Evolutionary conservation across 2,797 vertebrate species (phyloP).

Genomic region (Otolemur crassicaudatus): DNA sequence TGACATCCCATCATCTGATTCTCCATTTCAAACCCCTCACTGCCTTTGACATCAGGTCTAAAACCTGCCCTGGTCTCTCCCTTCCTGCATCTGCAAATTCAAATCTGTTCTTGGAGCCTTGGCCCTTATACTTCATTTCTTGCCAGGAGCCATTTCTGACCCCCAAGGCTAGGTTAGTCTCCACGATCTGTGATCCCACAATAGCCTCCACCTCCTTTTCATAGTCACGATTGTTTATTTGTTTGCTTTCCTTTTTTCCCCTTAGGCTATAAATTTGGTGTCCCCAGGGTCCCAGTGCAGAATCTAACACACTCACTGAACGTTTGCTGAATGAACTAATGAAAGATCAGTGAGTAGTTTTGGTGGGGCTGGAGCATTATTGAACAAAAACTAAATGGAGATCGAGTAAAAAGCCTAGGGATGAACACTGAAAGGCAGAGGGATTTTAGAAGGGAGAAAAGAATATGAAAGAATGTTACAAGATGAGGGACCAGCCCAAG

Average conservation of each 20-base stretch:
- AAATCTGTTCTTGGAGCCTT: background rate
- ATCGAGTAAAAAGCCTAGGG: background rate
- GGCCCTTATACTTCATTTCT: background rate
- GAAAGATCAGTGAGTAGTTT: background rate
- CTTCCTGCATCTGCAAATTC: background rate
- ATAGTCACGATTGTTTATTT: background rate
- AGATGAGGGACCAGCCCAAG: background rate
- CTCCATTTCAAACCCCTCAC: background rate
- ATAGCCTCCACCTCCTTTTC: background rate
- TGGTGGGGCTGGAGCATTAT: background rate
- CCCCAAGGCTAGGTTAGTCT: background rate
- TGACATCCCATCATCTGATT: background rate
- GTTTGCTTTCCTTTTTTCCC: background rate
- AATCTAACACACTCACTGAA: background rate
- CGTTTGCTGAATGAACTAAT: background rate
- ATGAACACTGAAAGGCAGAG: background rate
- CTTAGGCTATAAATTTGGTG: background rate
- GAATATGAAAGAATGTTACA: background rate
- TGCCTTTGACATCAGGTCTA: background rate
- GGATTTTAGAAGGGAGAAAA: background rate
- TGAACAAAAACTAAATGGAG: background rate
- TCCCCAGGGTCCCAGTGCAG: background rate
- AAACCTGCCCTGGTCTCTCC: background rate
- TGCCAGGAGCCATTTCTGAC: background rate
- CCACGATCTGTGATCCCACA: rapidly evolving